A percentile compares a stretch with the other conserved stretches of the same genome.
phyloP scores from a whole-genome alignment of 2,888 invertebrate genomes.

The Eutolmus rufibarbis region DNA sequence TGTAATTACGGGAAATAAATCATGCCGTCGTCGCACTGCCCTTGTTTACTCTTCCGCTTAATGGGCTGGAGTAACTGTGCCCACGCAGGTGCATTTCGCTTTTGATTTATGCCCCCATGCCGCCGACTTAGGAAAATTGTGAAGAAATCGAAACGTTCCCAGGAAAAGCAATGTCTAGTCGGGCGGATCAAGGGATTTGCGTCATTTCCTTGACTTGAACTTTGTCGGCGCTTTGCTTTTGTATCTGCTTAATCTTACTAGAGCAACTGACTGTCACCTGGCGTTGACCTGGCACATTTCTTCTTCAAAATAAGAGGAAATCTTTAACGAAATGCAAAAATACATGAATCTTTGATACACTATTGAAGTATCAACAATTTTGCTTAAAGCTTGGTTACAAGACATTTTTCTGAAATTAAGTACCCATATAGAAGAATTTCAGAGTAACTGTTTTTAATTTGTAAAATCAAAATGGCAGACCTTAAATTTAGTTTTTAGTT shows the following conservation, averaged over 20 bases:
- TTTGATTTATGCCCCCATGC: not conserved
- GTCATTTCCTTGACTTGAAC: not conserved
- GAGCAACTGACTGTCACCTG: not conserved
- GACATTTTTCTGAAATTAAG: too few relatives aligned
- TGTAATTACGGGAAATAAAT: constrained; percentile 23
- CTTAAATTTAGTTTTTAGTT: too few relatives aligned
- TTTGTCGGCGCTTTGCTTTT: not conserved
- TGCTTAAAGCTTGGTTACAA: too few relatives aligned
- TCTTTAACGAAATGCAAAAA: not conserved
- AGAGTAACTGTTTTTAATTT: too few relatives aligned
- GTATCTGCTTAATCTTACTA: not conserved
- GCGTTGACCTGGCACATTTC: not conserved
- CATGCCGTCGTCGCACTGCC: not conserved
- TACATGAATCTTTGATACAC: not conserved
- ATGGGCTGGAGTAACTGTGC: not conserved
- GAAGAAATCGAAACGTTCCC: not conserved
- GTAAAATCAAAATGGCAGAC: too few relatives aligned
- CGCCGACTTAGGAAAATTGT: not conserved
- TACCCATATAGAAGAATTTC: too few relatives aligned
- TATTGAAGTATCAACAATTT: not conserved
- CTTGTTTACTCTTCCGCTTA: not conserved
- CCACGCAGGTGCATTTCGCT: not conserved
- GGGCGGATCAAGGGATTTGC: not conserved
- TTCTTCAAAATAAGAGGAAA: not conserved
- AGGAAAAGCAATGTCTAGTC: not conserved